Conservation (phyloP, 2,113 vertebrate genomes). For the Epinephelus moara region DNA sequence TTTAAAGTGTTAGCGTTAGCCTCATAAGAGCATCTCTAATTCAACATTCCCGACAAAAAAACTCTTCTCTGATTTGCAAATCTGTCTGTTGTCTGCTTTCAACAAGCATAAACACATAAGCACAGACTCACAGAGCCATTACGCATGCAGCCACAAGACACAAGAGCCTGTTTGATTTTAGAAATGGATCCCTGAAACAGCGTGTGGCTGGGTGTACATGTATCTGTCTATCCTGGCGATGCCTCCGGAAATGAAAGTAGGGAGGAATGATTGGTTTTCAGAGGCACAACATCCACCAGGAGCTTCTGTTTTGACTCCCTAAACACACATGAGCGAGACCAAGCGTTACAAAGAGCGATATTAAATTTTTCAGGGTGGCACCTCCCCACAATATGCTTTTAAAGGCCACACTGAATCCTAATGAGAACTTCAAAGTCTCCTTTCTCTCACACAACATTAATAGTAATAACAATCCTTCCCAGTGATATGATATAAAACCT, state of each 20-base stretch:
- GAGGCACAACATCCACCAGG: not conserved
- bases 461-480: not conserved
- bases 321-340: not conserved
- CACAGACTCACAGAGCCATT: not conserved
- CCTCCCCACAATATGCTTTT: not conserved
- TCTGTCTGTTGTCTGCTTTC: slow-evolving; percentile 25
- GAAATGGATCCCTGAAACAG: not conserved
- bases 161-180: slow-evolving; percentile 10
- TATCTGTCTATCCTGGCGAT: not conserved
- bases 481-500: not conserved
- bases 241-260: slow-evolving; percentile 42
- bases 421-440: not conserved
- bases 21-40: slow-evolving; percentile 7
- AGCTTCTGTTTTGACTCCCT: slow-evolving; percentile 22
- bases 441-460: not conserved
- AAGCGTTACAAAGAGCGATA: not conserved
- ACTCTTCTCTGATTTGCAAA: slow-evolving; percentile 28
- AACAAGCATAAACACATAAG: slow-evolving; percentile 7
- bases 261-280: slow-evolving; percentile 33
- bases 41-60: slow-evolving; percentile 5
- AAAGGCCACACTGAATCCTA: not conserved
- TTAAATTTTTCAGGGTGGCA: slow-evolving; percentile 2
- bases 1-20: slow-evolving; percentile 1
- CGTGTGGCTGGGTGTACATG: not conserved
- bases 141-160: not conserved